phyloP scores from a whole-genome alignment of 2,113 vertebrate species.

The Oryzias woworae region DNA sequence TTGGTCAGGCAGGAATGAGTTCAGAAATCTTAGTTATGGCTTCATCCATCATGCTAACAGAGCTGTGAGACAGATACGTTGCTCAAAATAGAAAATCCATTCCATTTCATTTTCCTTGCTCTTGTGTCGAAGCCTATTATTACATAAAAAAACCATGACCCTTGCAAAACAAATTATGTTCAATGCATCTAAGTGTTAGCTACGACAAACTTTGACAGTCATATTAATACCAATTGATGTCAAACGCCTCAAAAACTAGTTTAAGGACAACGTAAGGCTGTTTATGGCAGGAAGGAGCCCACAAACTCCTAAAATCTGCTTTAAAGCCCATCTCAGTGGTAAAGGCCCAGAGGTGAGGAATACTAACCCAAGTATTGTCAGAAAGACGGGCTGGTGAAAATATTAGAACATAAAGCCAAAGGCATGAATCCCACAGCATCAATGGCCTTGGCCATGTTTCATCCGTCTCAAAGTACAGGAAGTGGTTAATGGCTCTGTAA shows the following conservation, averaged over 20 bases:
- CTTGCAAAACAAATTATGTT: conserved; percentile 10
- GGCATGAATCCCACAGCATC: conserved; percentile 57
- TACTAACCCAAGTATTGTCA: conserved; percentile 49
- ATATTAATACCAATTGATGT: conserved; percentile 36
- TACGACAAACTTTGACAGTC: conserved; percentile 22
- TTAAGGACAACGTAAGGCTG: conserved; percentile 40
- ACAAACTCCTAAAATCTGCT: conserved; percentile 32
- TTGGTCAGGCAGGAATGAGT: conserved; percentile 7
- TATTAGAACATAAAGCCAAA: conserved; percentile 62
- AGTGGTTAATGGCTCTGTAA: conserved; percentile 46
- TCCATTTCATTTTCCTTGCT: background rate
- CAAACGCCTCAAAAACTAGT: conserved; percentile 18
- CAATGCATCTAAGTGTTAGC: conserved; percentile 24
- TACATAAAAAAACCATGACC: conserved; percentile 10
- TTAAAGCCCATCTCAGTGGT: conserved; percentile 46
- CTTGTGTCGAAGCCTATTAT: conserved; percentile 9
- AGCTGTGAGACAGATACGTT: conserved; percentile 2
- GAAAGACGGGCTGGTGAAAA: conserved; percentile 52
- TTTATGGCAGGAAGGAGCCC: conserved; percentile 16
- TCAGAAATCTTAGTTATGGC: conserved; percentile 7
- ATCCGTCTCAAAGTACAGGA: conserved; percentile 48
- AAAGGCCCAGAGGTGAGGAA: conserved; percentile 58
- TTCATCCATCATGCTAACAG: conserved; percentile 26
- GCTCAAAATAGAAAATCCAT: conserved; percentile 20
- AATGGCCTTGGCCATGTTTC: conserved; percentile 43